Conservation (phyloP, 2,113 vertebrate genomes). For the Vimba vimba region DNA sequence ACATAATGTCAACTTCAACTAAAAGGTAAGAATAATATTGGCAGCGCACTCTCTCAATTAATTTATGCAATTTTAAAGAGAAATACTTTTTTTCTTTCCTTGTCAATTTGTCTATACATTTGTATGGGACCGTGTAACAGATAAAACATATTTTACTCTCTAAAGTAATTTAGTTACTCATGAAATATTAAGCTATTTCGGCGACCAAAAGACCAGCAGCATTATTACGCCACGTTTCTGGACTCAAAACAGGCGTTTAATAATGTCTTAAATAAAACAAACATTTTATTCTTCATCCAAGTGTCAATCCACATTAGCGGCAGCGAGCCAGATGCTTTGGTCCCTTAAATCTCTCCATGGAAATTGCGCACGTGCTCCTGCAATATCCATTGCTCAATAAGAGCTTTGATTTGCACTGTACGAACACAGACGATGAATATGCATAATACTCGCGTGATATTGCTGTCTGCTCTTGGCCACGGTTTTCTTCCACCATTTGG, state of each 20-base stretch:
- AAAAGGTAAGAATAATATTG: neutral
- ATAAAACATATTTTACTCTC: neutral
- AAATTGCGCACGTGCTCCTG: constrained; percentile 51
- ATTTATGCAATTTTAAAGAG: neutral
- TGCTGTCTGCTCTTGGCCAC: constrained; percentile 48
- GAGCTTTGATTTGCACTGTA: constrained; percentile 36
- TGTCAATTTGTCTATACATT: neutral
- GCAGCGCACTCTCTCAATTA: neutral
- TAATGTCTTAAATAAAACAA: constrained; percentile 17
- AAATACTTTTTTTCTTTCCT: neutral
- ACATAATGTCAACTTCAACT: neutral
- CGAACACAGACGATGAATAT: constrained; percentile 58
- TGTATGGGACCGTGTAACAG: neutral
- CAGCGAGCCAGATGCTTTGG: constrained; percentile 34
- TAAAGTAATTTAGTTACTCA: neutral
- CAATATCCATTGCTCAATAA: constrained; percentile 31
- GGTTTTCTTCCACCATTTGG: constrained; percentile 73
- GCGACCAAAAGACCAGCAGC: neutral
- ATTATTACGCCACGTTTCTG: neutral
- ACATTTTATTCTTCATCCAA: constrained; percentile 4
- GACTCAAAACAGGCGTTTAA: constrained; percentile 21
- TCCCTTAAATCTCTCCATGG: constrained; percentile 46
- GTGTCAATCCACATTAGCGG: constrained; percentile 33
- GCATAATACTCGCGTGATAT: constrained; percentile 53
- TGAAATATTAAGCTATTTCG: neutral